Conservation (phyloP, 1,140 invertebrate genomes). For the Zeugodacus cucurbitae region DNA sequence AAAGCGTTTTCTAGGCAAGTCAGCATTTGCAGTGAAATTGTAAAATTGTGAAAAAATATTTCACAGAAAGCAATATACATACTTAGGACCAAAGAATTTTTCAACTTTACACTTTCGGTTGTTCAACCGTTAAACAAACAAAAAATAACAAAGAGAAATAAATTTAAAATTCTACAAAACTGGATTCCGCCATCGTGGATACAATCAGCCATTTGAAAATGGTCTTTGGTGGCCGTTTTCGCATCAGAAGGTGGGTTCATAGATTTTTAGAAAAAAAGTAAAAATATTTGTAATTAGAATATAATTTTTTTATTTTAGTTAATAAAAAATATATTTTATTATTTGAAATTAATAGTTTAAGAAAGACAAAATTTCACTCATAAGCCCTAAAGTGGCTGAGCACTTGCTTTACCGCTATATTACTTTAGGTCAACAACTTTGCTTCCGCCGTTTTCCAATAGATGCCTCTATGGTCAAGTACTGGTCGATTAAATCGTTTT, state of each 20-base stretch:
- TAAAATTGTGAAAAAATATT: neutral
- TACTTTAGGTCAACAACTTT: no score
- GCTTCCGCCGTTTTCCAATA: no score
- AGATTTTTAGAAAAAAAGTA: neutral
- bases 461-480: no score
- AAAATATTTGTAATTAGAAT: no score
- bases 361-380: no score
- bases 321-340: no score
- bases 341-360: no score
- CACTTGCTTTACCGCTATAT: no score
- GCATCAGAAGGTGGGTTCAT: slow-evolving; percentile 44
- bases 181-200: slow-evolving; percentile 45
- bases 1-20: neutral
- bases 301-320: no score
- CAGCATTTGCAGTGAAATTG: neutral
- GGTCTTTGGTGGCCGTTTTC: slow-evolving; percentile 45
- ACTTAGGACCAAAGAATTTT: neutral
- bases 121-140: neutral
- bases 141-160: neutral
- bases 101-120: neutral
- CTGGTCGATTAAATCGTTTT: no score
- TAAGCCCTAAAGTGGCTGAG: no score
- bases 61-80: neutral
- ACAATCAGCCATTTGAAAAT: slow-evolving; percentile 45
- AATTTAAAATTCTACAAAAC: neutral